Evolutionary conservation across 2,888 invertebrate species (phyloP), one percentile per base, ranked within the genome.

Genomic region (Dorcus parallelipipedus): DNA sequence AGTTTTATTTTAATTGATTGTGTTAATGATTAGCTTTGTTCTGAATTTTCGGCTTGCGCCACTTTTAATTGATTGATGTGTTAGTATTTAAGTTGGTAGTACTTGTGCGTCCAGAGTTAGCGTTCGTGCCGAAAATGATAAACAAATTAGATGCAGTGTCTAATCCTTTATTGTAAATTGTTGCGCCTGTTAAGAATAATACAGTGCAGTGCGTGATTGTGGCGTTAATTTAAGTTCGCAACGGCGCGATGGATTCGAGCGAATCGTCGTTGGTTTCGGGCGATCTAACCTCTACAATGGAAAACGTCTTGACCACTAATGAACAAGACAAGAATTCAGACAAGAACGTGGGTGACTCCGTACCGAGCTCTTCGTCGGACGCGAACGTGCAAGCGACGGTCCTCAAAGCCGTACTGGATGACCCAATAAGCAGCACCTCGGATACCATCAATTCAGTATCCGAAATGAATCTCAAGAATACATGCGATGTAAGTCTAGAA

Each of bases 401-500:
- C 43, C 14, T 43, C 9, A 52, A 59, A 26, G 52, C 49, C 38
- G 49, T 55, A 41, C 59, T 56, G 49, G 76, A 77, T 61, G 74
- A 78, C 65, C 74, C 76, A 4, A 77, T 77, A 47, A 77, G 76
- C 58, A 78, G 78, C 55, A 77, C 77, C 14, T 77, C 77, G 23
- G 64, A 67, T 50, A 41, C 59, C 17, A 51, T 56, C 14, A 56
- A 26, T n/a, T 38, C 49, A 23, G 55, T 43, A 55, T 41, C 38
- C 39, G 53, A 58, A 48, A 41, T 53, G 40, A 54, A 54, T 58
- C 54, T 54, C 41, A 48, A 41, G 23, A 52, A 42, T 38, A 45
- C 52, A 26, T 48, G 39, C 20, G 52, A 56, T 26, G n/a, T 43
- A 17, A 45, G 45, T 49, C 52, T 54, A 17, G 48, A 39, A 38